A percentile compares a stretch with the other conserved stretches of the same genome.
Evolutionary conservation across 1,140 invertebrate species (phyloP).

Genomic region (Saccostrea cuccullata): DNA sequence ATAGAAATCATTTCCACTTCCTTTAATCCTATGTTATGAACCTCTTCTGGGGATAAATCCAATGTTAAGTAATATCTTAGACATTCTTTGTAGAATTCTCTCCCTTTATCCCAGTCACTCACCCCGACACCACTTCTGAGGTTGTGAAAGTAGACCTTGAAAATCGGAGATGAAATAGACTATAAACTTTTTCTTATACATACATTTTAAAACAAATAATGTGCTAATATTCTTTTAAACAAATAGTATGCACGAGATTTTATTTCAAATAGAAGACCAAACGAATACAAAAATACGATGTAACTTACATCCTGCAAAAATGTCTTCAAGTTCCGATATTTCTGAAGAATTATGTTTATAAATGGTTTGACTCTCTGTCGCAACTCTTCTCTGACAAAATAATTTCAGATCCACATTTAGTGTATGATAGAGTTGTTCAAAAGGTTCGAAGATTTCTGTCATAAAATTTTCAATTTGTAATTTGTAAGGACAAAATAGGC

Average conservation of each 20-base stretch:
- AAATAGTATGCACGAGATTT: too few relatives aligned
- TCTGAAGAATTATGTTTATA: not conserved
- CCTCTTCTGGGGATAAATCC: slow-evolving; percentile 74
- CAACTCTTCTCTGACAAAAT: not conserved
- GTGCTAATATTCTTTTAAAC: too few relatives aligned
- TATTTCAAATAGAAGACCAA: too few relatives aligned
- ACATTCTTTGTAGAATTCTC: slow-evolving; percentile 76
- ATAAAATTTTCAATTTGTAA: too few relatives aligned
- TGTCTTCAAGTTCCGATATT: not conserved
- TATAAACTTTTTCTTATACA: too few relatives aligned
- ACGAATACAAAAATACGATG: not conserved
- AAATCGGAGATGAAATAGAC: too few relatives aligned
- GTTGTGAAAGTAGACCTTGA: not conserved
- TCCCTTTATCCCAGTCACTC: slow-evolving; percentile 69
- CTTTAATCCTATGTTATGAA: slow-evolving; percentile 76
- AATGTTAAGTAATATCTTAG: slow-evolving; percentile 78
- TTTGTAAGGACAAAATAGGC: too few relatives aligned
- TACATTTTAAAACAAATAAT: too few relatives aligned
- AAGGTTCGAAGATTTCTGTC: too few relatives aligned
- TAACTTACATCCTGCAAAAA: not conserved
- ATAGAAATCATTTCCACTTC: slow-evolving; percentile 76
- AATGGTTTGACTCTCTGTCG: not conserved
- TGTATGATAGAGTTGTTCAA: too few relatives aligned
- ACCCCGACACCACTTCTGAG: slow-evolving; percentile 61
- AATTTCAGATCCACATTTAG: too few relatives aligned